Evolutionary conservation across 2,888 invertebrate genomes (phyloP).

Genomic region (Sphaerophoria rueppellii): DNA sequence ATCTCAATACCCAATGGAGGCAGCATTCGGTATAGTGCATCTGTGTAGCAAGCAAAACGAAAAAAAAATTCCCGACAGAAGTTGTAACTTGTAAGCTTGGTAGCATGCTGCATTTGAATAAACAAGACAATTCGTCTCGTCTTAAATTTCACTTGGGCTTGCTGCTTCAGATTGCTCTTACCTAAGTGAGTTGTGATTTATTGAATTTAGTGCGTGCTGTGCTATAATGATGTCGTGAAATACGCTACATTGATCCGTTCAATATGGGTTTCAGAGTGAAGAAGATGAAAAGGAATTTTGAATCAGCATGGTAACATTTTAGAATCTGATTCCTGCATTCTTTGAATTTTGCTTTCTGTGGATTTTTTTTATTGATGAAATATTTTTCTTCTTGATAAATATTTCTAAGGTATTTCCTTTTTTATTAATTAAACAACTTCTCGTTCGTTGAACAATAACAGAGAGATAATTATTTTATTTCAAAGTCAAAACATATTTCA

Average conservation of each 20-base stretch:
- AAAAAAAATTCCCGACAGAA: conserved; percentile 68
- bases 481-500: too few relatives aligned
- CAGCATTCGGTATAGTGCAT: conserved; percentile 32
- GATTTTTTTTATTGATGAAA: too few relatives aligned
- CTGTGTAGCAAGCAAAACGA: conserved; percentile 48
- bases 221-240: conserved; percentile 34
- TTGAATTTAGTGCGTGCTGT: conserved; percentile 65
- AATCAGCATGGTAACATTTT: conserved; percentile 50
- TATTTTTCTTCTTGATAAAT: too few relatives aligned
- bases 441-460: too few relatives aligned
- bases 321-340: conserved; percentile 39
- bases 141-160: conserved; percentile 65
- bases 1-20: conserved; percentile 14
- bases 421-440: too few relatives aligned
- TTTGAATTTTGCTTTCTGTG: conserved; percentile 4
- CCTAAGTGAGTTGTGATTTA: conserved; percentile 57
- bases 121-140: conserved; percentile 54
- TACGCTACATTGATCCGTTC: conserved; percentile 36
- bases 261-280: conserved; percentile 37
- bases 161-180: conserved; percentile 4
- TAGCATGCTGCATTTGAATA: conserved; percentile 70
- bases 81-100: conserved; percentile 60
- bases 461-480: too few relatives aligned
- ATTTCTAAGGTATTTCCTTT: too few relatives aligned
- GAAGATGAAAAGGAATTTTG: conserved; percentile 34